Evolutionary conservation across 2,888 invertebrate species (phyloP).

Genomic region (Andrena flavipes): DNA sequence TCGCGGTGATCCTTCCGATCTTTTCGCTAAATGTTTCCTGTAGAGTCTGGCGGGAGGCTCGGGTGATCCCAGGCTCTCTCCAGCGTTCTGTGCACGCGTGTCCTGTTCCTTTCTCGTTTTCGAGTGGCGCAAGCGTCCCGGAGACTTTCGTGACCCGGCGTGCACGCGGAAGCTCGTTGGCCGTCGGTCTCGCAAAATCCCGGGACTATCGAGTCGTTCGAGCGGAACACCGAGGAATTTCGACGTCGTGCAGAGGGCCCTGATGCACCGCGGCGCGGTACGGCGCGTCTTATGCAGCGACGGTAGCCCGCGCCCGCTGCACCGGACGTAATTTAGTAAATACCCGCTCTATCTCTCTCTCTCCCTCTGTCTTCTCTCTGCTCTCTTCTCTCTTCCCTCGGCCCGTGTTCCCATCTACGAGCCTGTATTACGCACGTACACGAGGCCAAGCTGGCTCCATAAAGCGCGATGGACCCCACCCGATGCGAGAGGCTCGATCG

Average conservation of each 20-base stretch:
- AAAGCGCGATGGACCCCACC: constrained; percentile 77
- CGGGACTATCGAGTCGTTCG: constrained; percentile 42
- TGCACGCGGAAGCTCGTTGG: constrained; percentile 30
- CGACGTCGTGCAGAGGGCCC: constrained; percentile 33
- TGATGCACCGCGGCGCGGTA: constrained; percentile 21
- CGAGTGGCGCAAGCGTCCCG: not conserved
- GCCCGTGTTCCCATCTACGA: constrained; percentile 40
- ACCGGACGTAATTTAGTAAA: constrained; percentile 72
- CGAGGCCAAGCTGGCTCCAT: constrained; percentile 53
- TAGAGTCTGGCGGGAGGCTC: not conserved
- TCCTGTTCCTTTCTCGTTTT: not conserved
- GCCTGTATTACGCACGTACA: constrained; percentile 60
- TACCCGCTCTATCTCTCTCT: constrained; percentile 37
- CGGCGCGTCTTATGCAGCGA: constrained; percentile 28
- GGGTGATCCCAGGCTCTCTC: not conserved
- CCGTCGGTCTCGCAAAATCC: constrained; percentile 34
- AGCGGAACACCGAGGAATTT: constrained; percentile 53
- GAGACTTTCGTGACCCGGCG: not conserved
- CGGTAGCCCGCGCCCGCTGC: constrained; percentile 48
- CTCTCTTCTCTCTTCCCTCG: no score
- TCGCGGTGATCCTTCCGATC: not conserved
- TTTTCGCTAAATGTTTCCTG: not conserved
- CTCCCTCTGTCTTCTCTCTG: no score
- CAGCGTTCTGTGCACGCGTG: not conserved
- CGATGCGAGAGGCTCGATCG: constrained; percentile 76